A percentile compares a stretch with the other conserved stretches of the same genome.
These are phyloP conservation scores for Lampris incognitus DNA, from an alignment of 2,113 vertebrate species.

Conservation along the genomic window DNA sequence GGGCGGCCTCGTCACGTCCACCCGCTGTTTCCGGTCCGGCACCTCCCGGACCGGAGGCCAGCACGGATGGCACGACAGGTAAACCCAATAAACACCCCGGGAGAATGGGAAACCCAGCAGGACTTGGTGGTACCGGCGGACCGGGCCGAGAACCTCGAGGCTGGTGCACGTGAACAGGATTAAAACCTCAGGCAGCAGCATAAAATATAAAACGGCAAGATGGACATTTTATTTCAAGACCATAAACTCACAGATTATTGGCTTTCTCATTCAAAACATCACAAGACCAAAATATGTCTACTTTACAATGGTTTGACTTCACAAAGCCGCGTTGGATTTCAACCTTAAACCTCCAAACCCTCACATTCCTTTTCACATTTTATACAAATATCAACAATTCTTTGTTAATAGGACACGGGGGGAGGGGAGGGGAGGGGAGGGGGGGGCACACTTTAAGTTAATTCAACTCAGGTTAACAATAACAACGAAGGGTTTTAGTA, in stretches of 20 bases:
- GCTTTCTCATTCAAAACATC: slow-evolving; percentile 57
- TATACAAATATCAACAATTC: slow-evolving; percentile 8
- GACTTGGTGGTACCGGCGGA: too few species aligned
- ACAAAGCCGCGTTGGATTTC: slow-evolving; percentile 20
- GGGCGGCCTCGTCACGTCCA: too few species aligned
- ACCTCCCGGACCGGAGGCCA: too few species aligned
- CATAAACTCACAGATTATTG: slow-evolving; percentile 59
- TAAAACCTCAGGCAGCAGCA: slow-evolving; percentile 14
- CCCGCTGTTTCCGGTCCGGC: too few species aligned
- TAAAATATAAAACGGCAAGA: slow-evolving; percentile 57
- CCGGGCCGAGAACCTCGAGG: too few species aligned
- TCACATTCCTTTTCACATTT: background rate
- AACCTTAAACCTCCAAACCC: background rate
- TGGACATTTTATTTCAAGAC: slow-evolving; percentile 70
- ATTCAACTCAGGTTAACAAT: slow-evolving; percentile 12
- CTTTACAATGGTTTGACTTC: slow-evolving; percentile 38
- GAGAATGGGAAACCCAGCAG: background rate
- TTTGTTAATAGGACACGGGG: background rate
- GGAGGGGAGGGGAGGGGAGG: slow-evolving; percentile 34
- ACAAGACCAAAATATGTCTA: slow-evolving; percentile 58
- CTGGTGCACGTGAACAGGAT: background rate
- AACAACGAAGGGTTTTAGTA: slow-evolving; percentile 7
- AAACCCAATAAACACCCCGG: too few species aligned
- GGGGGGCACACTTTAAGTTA: slow-evolving; percentile 35
- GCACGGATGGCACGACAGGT: too few species aligned